These are phyloP conservation scores for Noctua pronuba DNA, from an alignment of 2,888 invertebrate species.

Conservation along the genomic window DNA sequence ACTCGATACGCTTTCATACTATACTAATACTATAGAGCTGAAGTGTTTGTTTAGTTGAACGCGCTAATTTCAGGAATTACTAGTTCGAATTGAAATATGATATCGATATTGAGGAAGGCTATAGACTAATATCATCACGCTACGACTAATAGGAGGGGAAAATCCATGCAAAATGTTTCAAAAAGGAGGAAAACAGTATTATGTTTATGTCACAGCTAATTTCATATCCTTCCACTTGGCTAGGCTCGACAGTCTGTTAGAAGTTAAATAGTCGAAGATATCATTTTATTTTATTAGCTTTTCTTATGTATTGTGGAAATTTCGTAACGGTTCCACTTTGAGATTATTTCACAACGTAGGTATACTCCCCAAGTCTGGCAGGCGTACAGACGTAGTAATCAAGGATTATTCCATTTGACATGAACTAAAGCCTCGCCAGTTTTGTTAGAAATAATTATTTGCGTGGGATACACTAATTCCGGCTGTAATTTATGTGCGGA, in stretches of 20 bases:
- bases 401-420: conserved; percentile 56
- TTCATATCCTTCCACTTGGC: neutral
- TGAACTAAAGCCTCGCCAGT: conserved; percentile 42
- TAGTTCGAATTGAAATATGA: no score
- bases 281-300: neutral
- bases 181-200: no score
- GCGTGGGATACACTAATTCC: conserved; percentile 48
- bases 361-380: conserved; percentile 2
- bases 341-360: conserved; percentile 7
- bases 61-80: no score
- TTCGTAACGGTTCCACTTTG: neutral
- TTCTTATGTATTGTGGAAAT: neutral
- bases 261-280: neutral
- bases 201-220: no score
- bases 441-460: conserved; percentile 50
- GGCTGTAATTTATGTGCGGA: conserved; percentile 47
- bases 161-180: no score
- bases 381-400: conserved; percentile 41
- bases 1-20: neutral
- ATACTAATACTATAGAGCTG: no score
- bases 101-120: no score
- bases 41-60: no score
- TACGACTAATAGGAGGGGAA: no score
- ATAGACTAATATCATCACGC: no score
- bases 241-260: neutral